A percentile compares a stretch with the other conserved stretches of the same genome.
Evolutionary conservation across 2,888 invertebrate species (phyloP).

Genomic region (Zelleria hepariella): DNA sequence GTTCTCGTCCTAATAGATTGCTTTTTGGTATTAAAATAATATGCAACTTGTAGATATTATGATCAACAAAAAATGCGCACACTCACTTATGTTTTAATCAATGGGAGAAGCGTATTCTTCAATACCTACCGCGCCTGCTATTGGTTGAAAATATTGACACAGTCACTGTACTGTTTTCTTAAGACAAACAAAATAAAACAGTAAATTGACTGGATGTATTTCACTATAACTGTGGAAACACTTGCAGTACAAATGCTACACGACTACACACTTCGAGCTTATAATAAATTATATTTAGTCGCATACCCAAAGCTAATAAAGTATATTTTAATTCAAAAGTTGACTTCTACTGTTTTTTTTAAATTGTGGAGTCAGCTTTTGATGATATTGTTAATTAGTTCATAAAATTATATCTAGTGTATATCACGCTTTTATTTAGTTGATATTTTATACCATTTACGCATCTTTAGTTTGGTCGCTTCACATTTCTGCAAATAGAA

Average conservation of each 20-base stretch:
- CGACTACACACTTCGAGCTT: conserved; percentile 60
- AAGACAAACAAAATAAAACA: background rate
- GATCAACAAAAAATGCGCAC: background rate
- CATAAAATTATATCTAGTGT: background rate
- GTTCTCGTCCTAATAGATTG: too few relatives aligned
- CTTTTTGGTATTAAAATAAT: background rate
- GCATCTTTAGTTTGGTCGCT: too few relatives aligned
- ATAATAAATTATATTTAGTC: conserved; percentile 8
- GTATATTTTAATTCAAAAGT: background rate
- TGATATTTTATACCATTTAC: background rate
- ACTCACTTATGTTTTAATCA: background rate
- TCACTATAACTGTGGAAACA: background rate
- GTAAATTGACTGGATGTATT: background rate
- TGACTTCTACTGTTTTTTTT: background rate
- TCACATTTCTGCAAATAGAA: too few relatives aligned
- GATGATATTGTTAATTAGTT: background rate
- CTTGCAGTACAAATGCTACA: conserved; percentile 37
- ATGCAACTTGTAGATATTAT: background rate
- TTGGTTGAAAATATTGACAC: background rate
- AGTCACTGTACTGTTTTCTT: background rate
- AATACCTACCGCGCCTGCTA: background rate
- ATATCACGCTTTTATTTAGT: background rate
- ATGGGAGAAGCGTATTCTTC: background rate
- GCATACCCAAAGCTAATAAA: background rate
- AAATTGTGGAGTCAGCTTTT: background rate